These are phyloP conservation scores for Scophthalmus maximus DNA, from an alignment of 2,113 vertebrate genomes.

Conservation along the genomic window DNA sequence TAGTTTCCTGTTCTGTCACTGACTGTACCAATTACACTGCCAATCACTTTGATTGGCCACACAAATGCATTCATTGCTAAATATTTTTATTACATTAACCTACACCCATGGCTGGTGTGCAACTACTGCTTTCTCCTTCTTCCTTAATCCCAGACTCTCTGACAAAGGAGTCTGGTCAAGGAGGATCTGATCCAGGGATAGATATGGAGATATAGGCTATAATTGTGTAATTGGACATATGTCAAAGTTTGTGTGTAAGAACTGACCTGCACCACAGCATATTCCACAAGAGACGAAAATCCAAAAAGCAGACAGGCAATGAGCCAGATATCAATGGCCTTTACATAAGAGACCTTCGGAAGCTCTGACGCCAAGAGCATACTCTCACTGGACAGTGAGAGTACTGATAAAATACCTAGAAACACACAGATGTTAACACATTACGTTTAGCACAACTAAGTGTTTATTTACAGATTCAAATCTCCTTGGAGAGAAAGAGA, in stretches of 20 bases:
- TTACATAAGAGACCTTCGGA: conserved; percentile 97
- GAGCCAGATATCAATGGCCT: conserved; percentile 97
- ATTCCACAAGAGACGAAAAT: conserved; percentile 94
- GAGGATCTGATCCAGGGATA: background rate
- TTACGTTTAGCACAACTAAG: background rate
- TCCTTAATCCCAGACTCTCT: too few relatives aligned
- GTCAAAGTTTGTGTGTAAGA: conserved; percentile 1
- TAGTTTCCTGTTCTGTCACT: too few relatives aligned
- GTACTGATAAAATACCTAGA: conserved; percentile 95
- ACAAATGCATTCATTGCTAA: background rate
- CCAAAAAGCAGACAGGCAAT: conserved; percentile 96
- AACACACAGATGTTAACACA: conserved; percentile 24
- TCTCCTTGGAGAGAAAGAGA: too few relatives aligned
- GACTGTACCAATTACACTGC: too few relatives aligned
- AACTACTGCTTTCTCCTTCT: background rate
- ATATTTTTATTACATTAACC: background rate
- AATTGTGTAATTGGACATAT: background rate
- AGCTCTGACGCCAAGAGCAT: conserved; percentile 93
- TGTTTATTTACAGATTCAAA: too few relatives aligned
- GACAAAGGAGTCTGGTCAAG: background rate
- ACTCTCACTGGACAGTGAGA: conserved; percentile 96
- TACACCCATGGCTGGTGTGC: background rate
- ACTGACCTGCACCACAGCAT: conserved; percentile 91
- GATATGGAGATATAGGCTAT: background rate
- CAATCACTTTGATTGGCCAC: too few relatives aligned